phyloP scores from a whole-genome alignment of 2,113 vertebrate species.

The Cariama cristata region DNA sequence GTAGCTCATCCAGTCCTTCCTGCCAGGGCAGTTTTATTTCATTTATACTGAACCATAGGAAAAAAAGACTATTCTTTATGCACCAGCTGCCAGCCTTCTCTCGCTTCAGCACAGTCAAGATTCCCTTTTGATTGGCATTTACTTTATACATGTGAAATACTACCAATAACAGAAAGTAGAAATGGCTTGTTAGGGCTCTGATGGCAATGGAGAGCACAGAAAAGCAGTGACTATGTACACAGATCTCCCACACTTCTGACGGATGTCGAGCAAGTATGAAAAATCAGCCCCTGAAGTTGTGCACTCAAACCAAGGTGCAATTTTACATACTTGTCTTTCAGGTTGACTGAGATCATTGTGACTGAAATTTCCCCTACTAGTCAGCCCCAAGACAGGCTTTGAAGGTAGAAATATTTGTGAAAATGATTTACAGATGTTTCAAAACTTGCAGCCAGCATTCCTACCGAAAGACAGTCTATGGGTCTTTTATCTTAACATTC shows the following conservation, averaged over 20 bases:
- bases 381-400: constrained; percentile 4
- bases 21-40: background rate
- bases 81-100: background rate
- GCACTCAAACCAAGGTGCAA: background rate
- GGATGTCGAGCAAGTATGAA: background rate
- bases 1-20: background rate
- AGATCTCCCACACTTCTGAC: background rate
- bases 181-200: background rate
- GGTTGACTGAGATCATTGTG: background rate
- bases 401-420: constrained; percentile 18
- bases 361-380: background rate
- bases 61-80: background rate
- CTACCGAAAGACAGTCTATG: background rate
- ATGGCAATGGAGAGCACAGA: background rate
- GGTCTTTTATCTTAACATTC: background rate
- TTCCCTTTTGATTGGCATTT: background rate
- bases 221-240: background rate
- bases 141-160: background rate
- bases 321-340: background rate
- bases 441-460: constrained; percentile 18
- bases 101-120: background rate
- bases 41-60: background rate
- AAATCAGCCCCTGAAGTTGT: background rate
- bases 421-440: constrained; percentile 64
- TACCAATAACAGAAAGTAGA: background rate